A percentile compares a stretch with the other conserved stretches of the same genome.
phyloP scores from a whole-genome alignment of 2,888 invertebrate genomes.

The Therioaphis trifolii region DNA sequence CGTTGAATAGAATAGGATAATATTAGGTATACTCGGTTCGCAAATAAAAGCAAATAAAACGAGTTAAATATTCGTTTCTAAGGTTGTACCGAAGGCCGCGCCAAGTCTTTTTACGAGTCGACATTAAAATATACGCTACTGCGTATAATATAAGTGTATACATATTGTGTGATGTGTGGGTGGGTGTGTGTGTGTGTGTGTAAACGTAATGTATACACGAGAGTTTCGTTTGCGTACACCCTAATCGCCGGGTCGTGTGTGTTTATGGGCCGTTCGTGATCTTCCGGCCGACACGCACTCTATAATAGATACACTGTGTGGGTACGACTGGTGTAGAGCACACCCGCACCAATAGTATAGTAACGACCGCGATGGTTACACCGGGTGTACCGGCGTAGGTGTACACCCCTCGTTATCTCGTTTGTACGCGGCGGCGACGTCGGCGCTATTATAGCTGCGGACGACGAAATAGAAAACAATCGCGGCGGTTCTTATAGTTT shows the following conservation, averaged over 20 bases:
- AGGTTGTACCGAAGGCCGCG: conserved; percentile 7
- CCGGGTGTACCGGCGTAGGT: background rate
- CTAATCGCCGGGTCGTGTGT: background rate
- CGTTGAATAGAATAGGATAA: background rate
- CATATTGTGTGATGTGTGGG: background rate
- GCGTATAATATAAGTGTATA: background rate
- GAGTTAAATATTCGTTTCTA: too few species aligned
- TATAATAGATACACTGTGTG: too few species aligned
- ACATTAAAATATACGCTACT: too few species aligned
- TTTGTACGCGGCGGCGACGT: too few species aligned
- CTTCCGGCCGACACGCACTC: conserved; percentile 14
- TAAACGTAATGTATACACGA: background rate
- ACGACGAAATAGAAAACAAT: conserved; percentile 40
- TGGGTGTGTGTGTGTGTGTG: background rate
- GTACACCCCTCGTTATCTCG: background rate
- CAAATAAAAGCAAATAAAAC: background rate
- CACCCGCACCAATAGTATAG: too few species aligned
- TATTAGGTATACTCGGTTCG: background rate
- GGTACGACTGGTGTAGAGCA: too few species aligned
- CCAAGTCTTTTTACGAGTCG: background rate
- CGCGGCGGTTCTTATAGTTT: background rate
- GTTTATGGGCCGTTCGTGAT: conserved; percentile 35
- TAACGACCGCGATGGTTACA: too few species aligned
- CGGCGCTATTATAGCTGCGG: background rate
- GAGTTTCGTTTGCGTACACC: background rate